phyloP scores from a whole-genome alignment of 2,797 vertebrate genomes.

The Tamandua tetradactyla region DNA sequence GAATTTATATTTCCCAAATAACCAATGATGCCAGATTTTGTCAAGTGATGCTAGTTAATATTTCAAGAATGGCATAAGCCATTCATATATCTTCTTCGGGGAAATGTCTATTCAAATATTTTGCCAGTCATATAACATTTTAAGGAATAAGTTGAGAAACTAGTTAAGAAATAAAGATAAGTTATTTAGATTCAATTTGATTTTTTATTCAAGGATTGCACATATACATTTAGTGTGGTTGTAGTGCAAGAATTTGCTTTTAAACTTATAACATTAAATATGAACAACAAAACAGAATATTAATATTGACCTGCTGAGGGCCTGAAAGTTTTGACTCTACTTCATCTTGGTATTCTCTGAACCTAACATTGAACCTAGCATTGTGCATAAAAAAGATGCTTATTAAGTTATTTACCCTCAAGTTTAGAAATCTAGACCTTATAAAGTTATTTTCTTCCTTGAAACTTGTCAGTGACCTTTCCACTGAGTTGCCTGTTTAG shows the following conservation, averaged over 20 bases:
- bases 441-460: neutral
- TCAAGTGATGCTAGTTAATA: conserved; percentile 2
- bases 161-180: no score
- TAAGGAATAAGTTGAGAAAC: no score
- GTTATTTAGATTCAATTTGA: no score
- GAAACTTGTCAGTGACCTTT: neutral
- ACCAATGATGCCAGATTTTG: neutral
- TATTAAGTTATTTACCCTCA: neutral
- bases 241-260: neutral
- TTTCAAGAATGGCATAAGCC: neutral
- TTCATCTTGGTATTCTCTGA: neutral
- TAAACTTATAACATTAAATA: neutral
- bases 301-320: neutral
- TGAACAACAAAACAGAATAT: conserved; percentile 12
- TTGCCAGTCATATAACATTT: conserved; percentile 9
- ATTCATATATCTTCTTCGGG: neutral
- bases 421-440: neutral
- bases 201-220: neutral
- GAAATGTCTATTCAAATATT: neutral
- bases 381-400: conserved; percentile 17
- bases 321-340: neutral
- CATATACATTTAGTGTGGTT: neutral
- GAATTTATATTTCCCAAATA: conserved; percentile 38
- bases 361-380: neutral
- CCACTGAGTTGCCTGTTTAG: neutral